A percentile compares a stretch with the other conserved stretches of the same genome.
Conservation (phyloP, 2,888 invertebrate genomes). For the Boloria selene region DNA sequence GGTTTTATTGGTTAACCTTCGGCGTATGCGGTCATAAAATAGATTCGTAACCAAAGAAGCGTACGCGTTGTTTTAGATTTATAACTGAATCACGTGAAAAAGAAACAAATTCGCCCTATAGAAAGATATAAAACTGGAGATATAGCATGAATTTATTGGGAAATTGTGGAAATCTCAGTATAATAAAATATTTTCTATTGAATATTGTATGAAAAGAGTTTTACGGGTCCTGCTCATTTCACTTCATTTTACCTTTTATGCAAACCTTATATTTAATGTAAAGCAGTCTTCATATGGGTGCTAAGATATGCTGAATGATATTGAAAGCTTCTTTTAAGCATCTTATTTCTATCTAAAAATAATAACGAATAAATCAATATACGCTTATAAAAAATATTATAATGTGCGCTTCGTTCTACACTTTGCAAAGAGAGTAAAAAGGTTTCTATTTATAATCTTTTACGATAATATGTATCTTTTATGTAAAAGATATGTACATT, state of each 20-base stretch:
- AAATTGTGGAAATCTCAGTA: slow-evolving; percentile 79
- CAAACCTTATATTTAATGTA: slow-evolving; percentile 51
- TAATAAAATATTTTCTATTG: slow-evolving; percentile 81
- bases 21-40: slow-evolving; percentile 79
- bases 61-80: slow-evolving; percentile 75
- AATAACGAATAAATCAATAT: slow-evolving; percentile 9
- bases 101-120: slow-evolving; percentile 78
- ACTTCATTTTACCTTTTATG: slow-evolving; percentile 76
- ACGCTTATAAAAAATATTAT: background rate
- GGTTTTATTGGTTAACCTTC: slow-evolving; percentile 82
- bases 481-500: slow-evolving; percentile 45
- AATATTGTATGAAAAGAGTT: slow-evolving; percentile 80
- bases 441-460: too few species aligned
- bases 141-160: slow-evolving; percentile 76
- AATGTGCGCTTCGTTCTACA: too few species aligned
- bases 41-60: slow-evolving; percentile 78
- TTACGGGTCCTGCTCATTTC: slow-evolving; percentile 76
- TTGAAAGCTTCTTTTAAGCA: slow-evolving; percentile 14
- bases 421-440: too few species aligned
- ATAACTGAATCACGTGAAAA: slow-evolving; percentile 78
- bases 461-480: too few species aligned
- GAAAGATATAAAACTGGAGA: slow-evolving; percentile 76
- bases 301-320: slow-evolving; percentile 24
- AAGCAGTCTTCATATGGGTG: slow-evolving; percentile 28
- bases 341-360: slow-evolving; percentile 67